Evolutionary conservation across 23 tunicate genomes (phyloP), one percentile per base, ranked within the genome.

Genomic region (Pegea sp.): DNA sequence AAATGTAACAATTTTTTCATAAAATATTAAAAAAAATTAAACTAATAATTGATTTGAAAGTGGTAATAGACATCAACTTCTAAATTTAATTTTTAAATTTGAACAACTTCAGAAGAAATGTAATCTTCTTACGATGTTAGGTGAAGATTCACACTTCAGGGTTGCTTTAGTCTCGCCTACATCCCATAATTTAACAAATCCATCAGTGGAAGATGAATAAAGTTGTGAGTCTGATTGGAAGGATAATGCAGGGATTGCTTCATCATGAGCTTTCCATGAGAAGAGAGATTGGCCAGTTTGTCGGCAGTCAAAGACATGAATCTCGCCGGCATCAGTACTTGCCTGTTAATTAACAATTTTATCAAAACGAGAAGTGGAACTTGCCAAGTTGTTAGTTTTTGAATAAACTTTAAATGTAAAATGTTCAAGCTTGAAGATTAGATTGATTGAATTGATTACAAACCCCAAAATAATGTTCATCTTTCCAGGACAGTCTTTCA

Each of bases 401-500:
- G n/a, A n/a, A n/a, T n/a, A n/a, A n/a, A n/a, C n/a, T n/a, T 42
- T 19, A 42, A 18, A 18, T 19, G 19, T 42, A n/a, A 18, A 42
- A 0, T 42, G 18, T n/a, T 42, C n/a, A 42, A 42, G n/a, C 48
- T 42, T 42, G 0, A 42, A 18, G 0, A 42, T 18, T 18, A 42
- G n/a, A n/a, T n/a, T n/a, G n/a, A n/a, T n/a, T n/a, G n/a, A n/a
- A n/a, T n/a, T n/a, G n/a, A n/a, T 3, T 50, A 52, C 84, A 55
- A 22, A 62, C 87, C 20, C 60, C 69, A 49, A 76, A 76, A 33
- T 76, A 76, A 38, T 61, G 22, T 3, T 42, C 69, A 8, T 25
- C 49, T 44, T 69, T 77, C 90, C 90, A 77, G 5, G 56, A 38
- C 3, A 77, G 31, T 16, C 71, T 49, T 54, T 77, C 90, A 2